Conservation (phyloP, 2,113 vertebrate genomes). For the Saguinus imperator region DNA sequence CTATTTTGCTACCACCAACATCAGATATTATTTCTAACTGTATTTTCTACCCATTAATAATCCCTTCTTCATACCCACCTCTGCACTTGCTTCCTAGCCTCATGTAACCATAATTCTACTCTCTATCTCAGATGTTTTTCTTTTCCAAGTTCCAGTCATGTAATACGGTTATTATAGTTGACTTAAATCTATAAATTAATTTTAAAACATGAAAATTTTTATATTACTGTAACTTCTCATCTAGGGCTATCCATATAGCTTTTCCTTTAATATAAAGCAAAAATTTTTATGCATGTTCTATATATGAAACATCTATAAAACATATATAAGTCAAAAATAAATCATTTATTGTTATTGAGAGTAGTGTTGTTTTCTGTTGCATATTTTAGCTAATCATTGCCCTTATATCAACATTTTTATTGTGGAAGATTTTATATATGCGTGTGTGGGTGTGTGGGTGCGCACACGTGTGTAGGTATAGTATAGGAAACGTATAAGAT, state of each 20-base stretch:
- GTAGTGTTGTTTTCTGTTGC: background rate
- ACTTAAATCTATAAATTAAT: background rate
- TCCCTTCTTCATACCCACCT: too few relatives aligned
- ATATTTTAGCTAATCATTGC: background rate
- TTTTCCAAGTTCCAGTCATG: background rate
- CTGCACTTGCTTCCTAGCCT: too few relatives aligned
- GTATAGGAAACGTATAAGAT: background rate
- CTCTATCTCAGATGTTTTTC: background rate
- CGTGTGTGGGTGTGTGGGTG: background rate
- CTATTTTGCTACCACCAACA: too few relatives aligned
- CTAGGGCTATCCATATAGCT: background rate
- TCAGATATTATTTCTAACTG: too few relatives aligned
- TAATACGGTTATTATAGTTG: background rate
- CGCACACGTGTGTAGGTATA: background rate
- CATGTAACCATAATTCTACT: too few relatives aligned
- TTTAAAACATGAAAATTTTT: background rate
- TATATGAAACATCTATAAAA: background rate
- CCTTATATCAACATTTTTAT: background rate
- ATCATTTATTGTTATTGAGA: background rate
- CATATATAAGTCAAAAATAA: conserved; percentile 6
- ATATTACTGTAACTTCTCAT: background rate
- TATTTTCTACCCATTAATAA: too few relatives aligned
- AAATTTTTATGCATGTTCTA: background rate
- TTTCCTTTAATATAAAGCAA: background rate
- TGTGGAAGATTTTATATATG: background rate